phyloP scores from a whole-genome alignment of 53 echinoderm and acorn worm genomes.

The Astropecten irregularis region DNA sequence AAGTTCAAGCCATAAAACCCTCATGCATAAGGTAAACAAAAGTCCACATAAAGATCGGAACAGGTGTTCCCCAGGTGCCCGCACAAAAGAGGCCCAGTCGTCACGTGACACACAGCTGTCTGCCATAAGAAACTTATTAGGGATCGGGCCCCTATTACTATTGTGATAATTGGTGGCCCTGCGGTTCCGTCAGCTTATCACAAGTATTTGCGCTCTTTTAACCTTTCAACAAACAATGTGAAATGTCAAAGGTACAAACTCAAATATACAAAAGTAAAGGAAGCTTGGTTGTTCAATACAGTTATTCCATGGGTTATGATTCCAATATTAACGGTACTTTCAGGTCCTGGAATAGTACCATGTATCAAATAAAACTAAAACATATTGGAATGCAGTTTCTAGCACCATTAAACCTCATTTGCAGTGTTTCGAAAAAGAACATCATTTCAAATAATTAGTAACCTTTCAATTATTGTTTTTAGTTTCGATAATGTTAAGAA shows the following conservation, averaged over 20 bases:
- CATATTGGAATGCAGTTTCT: no score
- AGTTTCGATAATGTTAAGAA: no score
- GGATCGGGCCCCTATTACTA: neutral
- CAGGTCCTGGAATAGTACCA: no score
- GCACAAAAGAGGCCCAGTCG: conserved; percentile 31
- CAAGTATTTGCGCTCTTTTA: neutral
- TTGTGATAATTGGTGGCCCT: conserved; percentile 37
- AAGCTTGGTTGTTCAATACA: neutral
- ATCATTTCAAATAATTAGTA: no score
- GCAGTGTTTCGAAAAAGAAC: no score
- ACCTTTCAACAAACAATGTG: neutral
- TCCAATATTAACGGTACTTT: no score
- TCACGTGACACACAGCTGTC: conserved; percentile 60
- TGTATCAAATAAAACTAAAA: no score
- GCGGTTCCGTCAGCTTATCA: neutral
- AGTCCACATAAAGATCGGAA: conserved; percentile 24
- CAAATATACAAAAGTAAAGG: neutral
- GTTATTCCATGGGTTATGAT: no score
- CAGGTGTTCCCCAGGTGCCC: conserved; percentile 47
- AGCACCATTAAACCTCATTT: no score
- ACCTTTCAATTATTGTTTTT: no score
- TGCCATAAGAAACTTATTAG: conserved; percentile 50
- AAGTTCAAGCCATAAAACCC: conserved; percentile 49
- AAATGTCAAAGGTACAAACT: conserved; percentile 44
- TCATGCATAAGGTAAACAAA: conserved; percentile 50